These are phyloP conservation scores for Gallinago stenura DNA, from an alignment of 2,797 vertebrate species.

Conservation along the genomic window DNA sequence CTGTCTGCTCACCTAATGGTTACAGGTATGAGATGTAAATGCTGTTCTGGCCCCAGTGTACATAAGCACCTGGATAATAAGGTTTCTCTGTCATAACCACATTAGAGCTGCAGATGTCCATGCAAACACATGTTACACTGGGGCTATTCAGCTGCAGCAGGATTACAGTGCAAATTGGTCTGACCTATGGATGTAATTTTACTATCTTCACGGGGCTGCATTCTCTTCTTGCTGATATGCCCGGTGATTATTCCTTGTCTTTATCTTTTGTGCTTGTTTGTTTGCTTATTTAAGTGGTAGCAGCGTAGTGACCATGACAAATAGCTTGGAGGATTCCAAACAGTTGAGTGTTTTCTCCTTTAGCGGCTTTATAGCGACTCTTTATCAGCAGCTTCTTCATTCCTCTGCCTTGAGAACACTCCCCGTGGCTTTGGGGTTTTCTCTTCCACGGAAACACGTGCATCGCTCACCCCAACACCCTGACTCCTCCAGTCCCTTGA, in stretches of 20 bases:
- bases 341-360: not conserved
- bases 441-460: not conserved
- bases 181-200: slow-evolving; percentile 41
- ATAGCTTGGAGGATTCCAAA: slow-evolving; percentile 20
- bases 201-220: slow-evolving; percentile 31
- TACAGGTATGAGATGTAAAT: not conserved
- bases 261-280: slow-evolving; percentile 49
- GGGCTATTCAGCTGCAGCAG: not conserved
- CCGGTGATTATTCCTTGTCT: slow-evolving; percentile 49
- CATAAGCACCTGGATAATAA: not conserved
- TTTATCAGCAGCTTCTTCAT: not conserved
- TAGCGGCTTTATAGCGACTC: not conserved
- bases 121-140: not conserved
- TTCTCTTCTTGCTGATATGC: not conserved
- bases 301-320: slow-evolving; percentile 53
- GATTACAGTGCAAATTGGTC: slow-evolving; percentile 48
- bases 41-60: not conserved
- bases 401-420: not conserved
- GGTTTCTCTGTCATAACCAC: not conserved
- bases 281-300: slow-evolving; percentile 67
- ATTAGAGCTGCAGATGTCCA: not conserved
- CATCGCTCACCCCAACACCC: not conserved
- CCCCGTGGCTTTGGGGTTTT: not conserved
- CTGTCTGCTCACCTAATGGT: not conserved
- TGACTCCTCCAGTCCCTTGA: not conserved